These are phyloP conservation scores for Luffia ferchaultella DNA, from an alignment of 2,888 invertebrate genomes.

Conservation along the genomic window DNA sequence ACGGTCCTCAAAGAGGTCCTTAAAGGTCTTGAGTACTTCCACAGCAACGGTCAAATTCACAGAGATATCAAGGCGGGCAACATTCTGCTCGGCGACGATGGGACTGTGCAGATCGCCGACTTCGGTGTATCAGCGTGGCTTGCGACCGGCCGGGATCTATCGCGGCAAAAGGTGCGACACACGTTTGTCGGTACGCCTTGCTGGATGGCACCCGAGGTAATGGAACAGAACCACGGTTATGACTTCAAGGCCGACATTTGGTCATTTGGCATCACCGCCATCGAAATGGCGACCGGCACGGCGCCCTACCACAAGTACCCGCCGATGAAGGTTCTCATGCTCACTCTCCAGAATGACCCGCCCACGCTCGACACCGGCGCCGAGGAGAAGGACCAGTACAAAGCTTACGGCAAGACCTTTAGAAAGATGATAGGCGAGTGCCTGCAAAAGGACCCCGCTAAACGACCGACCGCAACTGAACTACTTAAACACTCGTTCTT, in stretches of 20 bases:
- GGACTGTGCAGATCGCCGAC: constrained; percentile 98
- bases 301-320: constrained; percentile 99
- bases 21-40: constrained; percentile 98
- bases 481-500: constrained; percentile 98
- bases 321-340: constrained; percentile 99
- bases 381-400: constrained; percentile 98
- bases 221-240: constrained; percentile 99
- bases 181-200: constrained; percentile 99
- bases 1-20: constrained; percentile 96
- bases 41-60: constrained; percentile 95
- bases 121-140: constrained; percentile 99
- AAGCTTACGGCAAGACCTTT: constrained; percentile 97
- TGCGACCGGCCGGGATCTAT: constrained; percentile 94
- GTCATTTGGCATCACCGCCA: constrained; percentile 95
- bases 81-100: constrained; percentile 96
- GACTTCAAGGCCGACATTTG: constrained; percentile 94
- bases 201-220: constrained; percentile 99
- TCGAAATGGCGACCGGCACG: constrained; percentile 98
- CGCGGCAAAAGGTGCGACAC: constrained; percentile 95
- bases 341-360: constrained; percentile 98
- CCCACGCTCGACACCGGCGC: constrained; percentile 96
- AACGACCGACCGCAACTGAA: constrained; percentile 95
- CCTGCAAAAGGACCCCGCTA: constrained; percentile 94
- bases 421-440: constrained; percentile 98
- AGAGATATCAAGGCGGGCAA: constrained; percentile 76